Evolutionary conservation across 2,113 vertebrate species (phyloP), one percentile per base, ranked within the genome.

Genomic region (Amblyopsis rosae): DNA sequence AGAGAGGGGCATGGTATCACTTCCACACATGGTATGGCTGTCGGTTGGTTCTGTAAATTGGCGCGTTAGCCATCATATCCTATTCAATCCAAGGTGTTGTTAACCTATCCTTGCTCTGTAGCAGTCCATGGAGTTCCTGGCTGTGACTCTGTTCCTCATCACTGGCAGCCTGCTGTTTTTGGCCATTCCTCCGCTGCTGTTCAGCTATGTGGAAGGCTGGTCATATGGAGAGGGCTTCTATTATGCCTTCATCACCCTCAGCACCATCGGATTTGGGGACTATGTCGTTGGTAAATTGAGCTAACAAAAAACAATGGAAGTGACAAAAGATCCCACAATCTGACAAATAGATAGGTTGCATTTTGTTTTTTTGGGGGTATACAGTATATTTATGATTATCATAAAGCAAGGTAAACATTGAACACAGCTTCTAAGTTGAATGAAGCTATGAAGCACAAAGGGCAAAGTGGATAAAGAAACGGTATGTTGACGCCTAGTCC

Each of bases 221-320:
- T 93, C 88, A n/a, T 96, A 94, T 0, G 80, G 93, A 26, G 93
- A 96, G 73, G 92, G 94, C 7, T 95, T 97, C 86, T 97, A 96
- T 82, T 98, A 95, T n/a, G 86, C 95, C 79, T 98, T 98, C 84
- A 92, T 96, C 81, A 96, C 95, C 3, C 95, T 98, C 83, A 96
- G 94, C 87, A 97, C 96, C 49, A 94, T 97, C 76, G 96, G 95
- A 13, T 98, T 97, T 74, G 95, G 96, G 55, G 96, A 98, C 85
- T 96, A 95, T 60, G 94, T 98, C 6, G 94, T 95, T 55, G 94
- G 96, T 97, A 89, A 93, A 84, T 84, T 62, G 19, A 71, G 58
- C 71, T 10, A 35, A 45, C 65, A 75, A 82, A 82, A 75, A 54
- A 35, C 50, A 12, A 51, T 70, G 65, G 35, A 41, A 50, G 58